Conservation (phyloP, 2,797 vertebrate species). For the Trichosurus vulpecula region DNA sequence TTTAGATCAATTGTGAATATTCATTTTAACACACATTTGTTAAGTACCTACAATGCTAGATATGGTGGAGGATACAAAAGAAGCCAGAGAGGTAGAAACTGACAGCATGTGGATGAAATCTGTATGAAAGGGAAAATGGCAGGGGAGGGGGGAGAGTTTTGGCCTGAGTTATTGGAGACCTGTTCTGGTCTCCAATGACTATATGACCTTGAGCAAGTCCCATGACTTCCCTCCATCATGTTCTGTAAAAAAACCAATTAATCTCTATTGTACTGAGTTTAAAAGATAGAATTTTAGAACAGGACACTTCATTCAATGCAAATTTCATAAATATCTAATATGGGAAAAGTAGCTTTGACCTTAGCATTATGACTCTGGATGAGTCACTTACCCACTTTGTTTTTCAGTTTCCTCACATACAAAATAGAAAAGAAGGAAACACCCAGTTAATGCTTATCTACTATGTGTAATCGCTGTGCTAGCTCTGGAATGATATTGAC, state of each 20-base stretch:
- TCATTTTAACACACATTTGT: background rate
- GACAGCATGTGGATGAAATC: background rate
- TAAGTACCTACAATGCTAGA: background rate
- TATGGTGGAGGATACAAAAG: background rate
- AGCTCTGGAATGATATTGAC: background rate
- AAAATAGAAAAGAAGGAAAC: background rate
- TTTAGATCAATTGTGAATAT: background rate
- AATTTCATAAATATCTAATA: background rate
- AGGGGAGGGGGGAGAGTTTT: fast-evolving
- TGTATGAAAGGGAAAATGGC: background rate
- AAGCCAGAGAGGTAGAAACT: background rate
- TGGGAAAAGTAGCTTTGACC: background rate
- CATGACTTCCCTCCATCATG: background rate
- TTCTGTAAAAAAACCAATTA: background rate
- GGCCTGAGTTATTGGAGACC: background rate
- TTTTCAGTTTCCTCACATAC: background rate
- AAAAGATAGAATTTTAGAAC: background rate
- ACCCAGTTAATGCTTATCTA: background rate
- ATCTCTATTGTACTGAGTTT: background rate
- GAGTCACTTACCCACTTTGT: background rate
- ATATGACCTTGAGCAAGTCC: background rate
- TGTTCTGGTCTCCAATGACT: background rate
- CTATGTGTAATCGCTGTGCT: too few species aligned
- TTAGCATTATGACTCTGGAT: background rate
- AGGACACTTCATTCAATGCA: background rate